A percentile compares a stretch with the other conserved stretches of the same genome.
These are phyloP conservation scores for Callithrix jacchus DNA, from an alignment of 2,113 vertebrate species.

Conservation along the genomic window DNA sequence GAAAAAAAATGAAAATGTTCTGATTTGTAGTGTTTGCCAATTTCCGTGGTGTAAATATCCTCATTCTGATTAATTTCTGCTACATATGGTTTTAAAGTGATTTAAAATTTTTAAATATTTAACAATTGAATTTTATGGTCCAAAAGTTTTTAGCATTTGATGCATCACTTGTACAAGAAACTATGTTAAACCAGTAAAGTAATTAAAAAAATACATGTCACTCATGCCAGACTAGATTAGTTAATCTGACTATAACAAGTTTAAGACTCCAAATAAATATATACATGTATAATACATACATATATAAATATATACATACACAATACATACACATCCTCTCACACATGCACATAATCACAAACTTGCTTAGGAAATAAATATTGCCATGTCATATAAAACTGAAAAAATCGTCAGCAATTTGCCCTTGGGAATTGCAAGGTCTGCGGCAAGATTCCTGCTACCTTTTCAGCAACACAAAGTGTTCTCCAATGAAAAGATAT, in stretches of 20 bases:
- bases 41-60: background rate
- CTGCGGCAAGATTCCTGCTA: background rate
- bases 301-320: background rate
- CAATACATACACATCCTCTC: background rate
- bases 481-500: background rate
- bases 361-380: slow-evolving; percentile 15
- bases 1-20: background rate
- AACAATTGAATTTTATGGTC: background rate
- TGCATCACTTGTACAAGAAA: background rate
- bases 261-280: background rate
- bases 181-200: background rate
- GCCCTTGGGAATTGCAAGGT: background rate
- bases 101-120: slow-evolving; percentile 2
- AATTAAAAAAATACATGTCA: background rate
- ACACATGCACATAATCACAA: background rate
- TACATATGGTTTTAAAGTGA: background rate
- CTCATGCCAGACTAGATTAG: background rate
- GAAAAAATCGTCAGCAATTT: background rate
- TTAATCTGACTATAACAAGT: background rate
- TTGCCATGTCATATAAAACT: background rate
- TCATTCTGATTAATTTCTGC: background rate
- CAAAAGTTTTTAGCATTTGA: background rate
- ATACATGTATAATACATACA: background rate
- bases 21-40: background rate
- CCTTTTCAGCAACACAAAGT: background rate